Conservation (phyloP, 2,888 invertebrate genomes). For the Amblyjoppa fuscipennis region DNA sequence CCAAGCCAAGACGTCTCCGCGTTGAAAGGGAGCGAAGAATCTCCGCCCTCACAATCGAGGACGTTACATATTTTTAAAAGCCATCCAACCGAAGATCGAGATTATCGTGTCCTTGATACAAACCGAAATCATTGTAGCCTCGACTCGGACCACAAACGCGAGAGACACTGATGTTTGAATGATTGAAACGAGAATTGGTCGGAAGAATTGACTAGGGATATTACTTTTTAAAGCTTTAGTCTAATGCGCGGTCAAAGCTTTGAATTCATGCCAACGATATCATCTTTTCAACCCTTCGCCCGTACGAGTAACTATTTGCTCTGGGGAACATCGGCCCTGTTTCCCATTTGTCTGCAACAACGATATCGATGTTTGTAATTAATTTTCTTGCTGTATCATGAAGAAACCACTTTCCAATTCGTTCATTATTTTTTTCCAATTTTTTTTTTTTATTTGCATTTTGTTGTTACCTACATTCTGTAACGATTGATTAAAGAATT, state of each 20-base stretch:
- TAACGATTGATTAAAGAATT: neutral
- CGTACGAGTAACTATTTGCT: neutral
- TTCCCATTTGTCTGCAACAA: neutral
- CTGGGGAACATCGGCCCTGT: no score
- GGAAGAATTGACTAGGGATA: neutral
- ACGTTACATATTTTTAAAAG: slow-evolving; percentile 3
- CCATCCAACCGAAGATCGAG: neutral
- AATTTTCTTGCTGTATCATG: neutral
- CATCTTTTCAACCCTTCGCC: neutral
- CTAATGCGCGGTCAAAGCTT: neutral
- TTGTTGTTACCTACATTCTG: neutral
- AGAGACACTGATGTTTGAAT: neutral
- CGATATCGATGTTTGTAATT: neutral
- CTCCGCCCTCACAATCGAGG: neutral
- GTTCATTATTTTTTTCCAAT: neutral
- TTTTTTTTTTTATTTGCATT: neutral
- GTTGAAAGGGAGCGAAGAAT: slow-evolving; percentile 30
- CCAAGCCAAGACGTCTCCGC: slow-evolving; percentile 71
- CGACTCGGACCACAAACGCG: slow-evolving; percentile 20
- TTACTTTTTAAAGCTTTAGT: neutral
- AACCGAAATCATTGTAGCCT: neutral
- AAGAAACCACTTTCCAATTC: neutral
- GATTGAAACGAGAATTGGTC: neutral
- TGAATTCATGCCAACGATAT: neutral
- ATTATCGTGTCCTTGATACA: slow-evolving; percentile 2